Percentiles rank a stretch among this genome's conserved stretches.
Evolutionary conservation across 1,140 invertebrate species (phyloP).

Genomic region (Caenorhabditis inopinata): DNA sequence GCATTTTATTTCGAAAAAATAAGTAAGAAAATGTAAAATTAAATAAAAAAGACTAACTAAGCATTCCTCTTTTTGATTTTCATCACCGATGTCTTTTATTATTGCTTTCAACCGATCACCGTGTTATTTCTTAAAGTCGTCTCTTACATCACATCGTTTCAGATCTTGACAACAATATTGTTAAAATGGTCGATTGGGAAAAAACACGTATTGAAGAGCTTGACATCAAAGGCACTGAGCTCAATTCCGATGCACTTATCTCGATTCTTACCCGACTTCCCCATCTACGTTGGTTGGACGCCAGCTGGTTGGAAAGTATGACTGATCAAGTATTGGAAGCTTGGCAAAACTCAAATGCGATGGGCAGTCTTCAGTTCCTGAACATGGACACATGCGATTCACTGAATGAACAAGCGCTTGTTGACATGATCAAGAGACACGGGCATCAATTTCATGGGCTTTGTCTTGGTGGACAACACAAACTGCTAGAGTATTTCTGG

Average conservation of each 20-base stretch:
- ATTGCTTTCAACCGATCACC: too few relatives aligned
- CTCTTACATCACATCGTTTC: constrained; percentile 22
- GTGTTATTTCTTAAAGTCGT: too few relatives aligned
- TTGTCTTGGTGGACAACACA: constrained; percentile 88
- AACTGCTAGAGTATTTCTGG: constrained; percentile 74
- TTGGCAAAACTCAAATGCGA: constrained; percentile 84
- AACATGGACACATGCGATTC: constrained; percentile 93
- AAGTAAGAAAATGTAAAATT: too few relatives aligned
- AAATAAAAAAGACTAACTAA: too few relatives aligned
- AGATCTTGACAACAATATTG: constrained; percentile 60
- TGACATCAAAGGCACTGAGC: constrained; percentile 87
- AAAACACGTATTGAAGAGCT: constrained; percentile 88
- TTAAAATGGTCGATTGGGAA: constrained; percentile 88
- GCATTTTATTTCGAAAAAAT: too few relatives aligned
- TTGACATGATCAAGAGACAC: constrained; percentile 84
- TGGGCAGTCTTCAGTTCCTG: constrained; percentile 80
- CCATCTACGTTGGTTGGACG: constrained; percentile 82
- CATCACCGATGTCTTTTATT: too few relatives aligned
- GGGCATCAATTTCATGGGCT: constrained; percentile 84
- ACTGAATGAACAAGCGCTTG: constrained; percentile 84
- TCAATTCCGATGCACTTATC: constrained; percentile 87
- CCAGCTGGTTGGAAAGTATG: constrained; percentile 94
- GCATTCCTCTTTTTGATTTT: too few relatives aligned
- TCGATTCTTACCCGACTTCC: constrained; percentile 86
- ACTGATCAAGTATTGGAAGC: constrained; percentile 85